These are phyloP conservation scores for Operophtera brumata DNA, from an alignment of 2,888 invertebrate species.

Conservation along the genomic window DNA sequence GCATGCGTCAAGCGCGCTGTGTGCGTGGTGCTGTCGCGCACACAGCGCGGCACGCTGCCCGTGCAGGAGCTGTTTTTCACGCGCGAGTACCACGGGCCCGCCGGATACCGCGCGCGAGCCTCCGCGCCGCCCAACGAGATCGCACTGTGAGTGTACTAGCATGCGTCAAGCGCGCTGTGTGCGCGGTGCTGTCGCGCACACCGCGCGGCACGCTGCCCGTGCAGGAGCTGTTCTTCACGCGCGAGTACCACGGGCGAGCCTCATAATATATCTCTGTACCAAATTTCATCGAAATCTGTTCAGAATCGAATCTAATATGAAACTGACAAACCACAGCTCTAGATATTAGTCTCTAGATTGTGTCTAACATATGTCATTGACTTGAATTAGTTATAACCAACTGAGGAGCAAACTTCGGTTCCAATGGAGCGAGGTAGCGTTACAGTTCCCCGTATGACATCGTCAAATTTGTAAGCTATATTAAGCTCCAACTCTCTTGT, in stretches of 20 bases:
- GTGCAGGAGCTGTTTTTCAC: slow-evolving; percentile 95
- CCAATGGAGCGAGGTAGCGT: too few species aligned
- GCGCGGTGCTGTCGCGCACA: slow-evolving; percentile 87
- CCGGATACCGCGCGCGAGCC: slow-evolving; percentile 92
- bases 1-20: slow-evolving; percentile 87
- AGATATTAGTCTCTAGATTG: too few species aligned
- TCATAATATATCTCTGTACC: too few species aligned
- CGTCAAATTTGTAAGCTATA: too few species aligned
- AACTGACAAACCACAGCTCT: too few species aligned
- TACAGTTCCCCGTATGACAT: too few species aligned
- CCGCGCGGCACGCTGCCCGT: slow-evolving; percentile 86
- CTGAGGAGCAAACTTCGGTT: too few species aligned
- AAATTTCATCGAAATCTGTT: too few species aligned
- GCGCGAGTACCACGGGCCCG: slow-evolving; percentile 94
- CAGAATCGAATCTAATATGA: too few species aligned
- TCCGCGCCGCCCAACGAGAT: slow-evolving; percentile 96
- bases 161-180: slow-evolving; percentile 86
- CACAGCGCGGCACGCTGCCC: slow-evolving; percentile 86
- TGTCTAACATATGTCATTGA: too few species aligned
- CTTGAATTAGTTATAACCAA: too few species aligned
- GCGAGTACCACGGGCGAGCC: slow-evolving; percentile 93
- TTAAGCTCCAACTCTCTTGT: too few species aligned
- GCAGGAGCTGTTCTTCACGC: slow-evolving; percentile 95
- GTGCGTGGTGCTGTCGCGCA: slow-evolving; percentile 86
- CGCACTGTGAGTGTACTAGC: slow-evolving; percentile 62